Evolutionary conservation across 2,113 vertebrate species (phyloP).

Genomic region (Condylura cristata): DNA sequence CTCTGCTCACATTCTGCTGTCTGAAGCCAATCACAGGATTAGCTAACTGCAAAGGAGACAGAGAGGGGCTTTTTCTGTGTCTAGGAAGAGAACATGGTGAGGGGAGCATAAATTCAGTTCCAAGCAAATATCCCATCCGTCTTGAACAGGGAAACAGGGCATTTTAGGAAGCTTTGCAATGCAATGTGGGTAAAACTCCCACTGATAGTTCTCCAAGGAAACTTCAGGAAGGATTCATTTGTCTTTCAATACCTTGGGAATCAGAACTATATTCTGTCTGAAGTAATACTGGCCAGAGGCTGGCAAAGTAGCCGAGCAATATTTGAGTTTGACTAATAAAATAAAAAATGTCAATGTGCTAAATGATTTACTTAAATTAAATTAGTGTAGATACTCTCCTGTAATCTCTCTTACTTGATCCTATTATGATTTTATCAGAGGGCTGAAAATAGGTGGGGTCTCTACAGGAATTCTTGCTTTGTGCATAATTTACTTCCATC

Average conservation of each 20-base stretch:
- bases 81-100: not conserved
- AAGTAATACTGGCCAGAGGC: not conserved
- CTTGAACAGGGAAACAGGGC: not conserved
- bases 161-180: not conserved
- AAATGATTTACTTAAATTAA: not conserved
- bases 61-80: not conserved
- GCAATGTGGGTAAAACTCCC: not conserved
- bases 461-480: not conserved
- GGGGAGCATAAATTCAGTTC: not conserved
- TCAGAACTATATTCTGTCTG: not conserved
- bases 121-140: not conserved
- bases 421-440: not conserved
- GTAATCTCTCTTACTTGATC: not conserved
- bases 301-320: not conserved
- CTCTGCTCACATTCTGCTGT: not conserved
- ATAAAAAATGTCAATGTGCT: not conserved
- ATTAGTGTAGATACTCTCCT: not conserved
- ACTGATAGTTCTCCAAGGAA: not conserved
- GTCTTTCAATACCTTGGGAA: not conserved
- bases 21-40: not conserved
- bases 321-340: not conserved
- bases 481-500: not conserved
- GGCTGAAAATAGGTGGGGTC: not conserved
- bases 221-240: not conserved
- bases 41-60: not conserved